These are phyloP conservation scores for Sinohyriopsis cumingii DNA, from an alignment of 2,888 invertebrate genomes.

Conservation along the genomic window DNA sequence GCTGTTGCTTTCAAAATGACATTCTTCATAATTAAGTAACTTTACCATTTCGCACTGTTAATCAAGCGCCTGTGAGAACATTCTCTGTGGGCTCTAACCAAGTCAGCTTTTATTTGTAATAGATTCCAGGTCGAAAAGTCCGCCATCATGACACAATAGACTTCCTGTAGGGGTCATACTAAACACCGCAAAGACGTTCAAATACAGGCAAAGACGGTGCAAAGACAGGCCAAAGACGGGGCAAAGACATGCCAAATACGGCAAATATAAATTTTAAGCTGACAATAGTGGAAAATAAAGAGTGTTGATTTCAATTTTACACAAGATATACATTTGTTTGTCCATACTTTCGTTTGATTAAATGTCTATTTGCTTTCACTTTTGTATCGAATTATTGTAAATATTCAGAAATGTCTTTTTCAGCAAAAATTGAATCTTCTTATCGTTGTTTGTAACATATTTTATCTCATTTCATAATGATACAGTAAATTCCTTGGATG, in stretches of 20 bases:
- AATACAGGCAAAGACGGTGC: not conserved
- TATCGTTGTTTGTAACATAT: not conserved
- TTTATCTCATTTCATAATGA: not conserved
- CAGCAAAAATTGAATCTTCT: no score
- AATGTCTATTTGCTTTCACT: no score
- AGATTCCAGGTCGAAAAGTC: conserved; percentile 73
- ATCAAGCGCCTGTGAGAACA: conserved; percentile 86
- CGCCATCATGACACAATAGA: conserved; percentile 47
- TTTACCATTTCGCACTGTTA: conserved; percentile 87
- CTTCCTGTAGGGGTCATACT: not conserved
- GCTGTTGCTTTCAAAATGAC: no score
- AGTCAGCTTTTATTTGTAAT: conserved; percentile 79
- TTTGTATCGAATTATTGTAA: no score
- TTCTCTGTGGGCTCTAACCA: conserved; percentile 80
- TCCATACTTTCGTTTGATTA: no score
- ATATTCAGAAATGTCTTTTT: no score
- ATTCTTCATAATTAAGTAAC: no score
- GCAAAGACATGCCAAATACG: no score
- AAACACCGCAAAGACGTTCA: not conserved
- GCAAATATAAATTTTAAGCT: not conserved
- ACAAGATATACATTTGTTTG: no score
- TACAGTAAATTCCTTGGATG: not conserved
- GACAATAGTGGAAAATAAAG: no score
- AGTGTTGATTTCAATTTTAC: no score
- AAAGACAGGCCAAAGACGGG: no score